These are phyloP conservation scores for Upupa epops DNA, from an alignment of 2,113 vertebrate species.

Conservation along the genomic window DNA sequence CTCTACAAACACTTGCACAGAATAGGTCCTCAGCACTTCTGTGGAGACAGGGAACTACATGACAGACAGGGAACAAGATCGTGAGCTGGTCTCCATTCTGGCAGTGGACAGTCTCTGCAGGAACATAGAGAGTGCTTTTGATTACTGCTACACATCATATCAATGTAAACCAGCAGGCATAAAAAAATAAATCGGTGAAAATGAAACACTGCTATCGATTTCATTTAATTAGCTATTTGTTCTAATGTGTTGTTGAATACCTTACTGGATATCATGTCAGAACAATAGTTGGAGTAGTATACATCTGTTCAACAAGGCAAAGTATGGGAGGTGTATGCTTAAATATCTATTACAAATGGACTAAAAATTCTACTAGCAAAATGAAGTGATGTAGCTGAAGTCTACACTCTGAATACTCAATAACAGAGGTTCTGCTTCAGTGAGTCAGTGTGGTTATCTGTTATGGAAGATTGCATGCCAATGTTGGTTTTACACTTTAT, in stretches of 20 bases:
- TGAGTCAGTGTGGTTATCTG: background rate
- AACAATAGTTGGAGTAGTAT: background rate
- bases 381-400: background rate
- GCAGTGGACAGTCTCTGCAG: background rate
- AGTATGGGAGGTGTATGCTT: background rate
- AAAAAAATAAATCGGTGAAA: background rate
- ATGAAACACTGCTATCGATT: background rate
- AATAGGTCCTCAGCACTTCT: background rate
- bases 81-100: background rate
- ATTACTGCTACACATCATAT: background rate
- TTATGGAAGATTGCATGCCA: background rate
- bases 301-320: background rate
- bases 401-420: background rate
- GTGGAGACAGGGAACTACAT: background rate
- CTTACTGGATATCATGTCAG: background rate
- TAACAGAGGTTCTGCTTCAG: background rate
- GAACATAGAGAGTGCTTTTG: background rate
- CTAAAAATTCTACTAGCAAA: background rate
- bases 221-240: background rate
- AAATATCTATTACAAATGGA: background rate
- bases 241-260: background rate
- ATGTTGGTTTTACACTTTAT: constrained; percentile 66
- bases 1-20: background rate
- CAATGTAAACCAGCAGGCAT: background rate
- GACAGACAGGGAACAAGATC: background rate